These are phyloP conservation scores for Eumerus sabulonum DNA, from an alignment of 2,888 invertebrate species.

Conservation along the genomic window DNA sequence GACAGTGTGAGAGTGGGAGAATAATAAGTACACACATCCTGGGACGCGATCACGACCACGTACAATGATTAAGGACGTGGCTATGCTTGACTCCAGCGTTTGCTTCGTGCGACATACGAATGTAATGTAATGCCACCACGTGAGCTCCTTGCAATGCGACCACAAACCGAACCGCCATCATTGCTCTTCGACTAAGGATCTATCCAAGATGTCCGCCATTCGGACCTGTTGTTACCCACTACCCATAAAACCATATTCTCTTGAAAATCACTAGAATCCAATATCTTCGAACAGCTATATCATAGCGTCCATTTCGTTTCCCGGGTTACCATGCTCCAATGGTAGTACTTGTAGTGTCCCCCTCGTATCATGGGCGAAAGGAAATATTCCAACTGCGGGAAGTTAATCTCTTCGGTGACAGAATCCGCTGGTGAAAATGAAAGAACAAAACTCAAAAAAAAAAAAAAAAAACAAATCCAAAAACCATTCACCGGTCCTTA, in stretches of 20 bases:
- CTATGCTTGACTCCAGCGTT: constrained; percentile 42
- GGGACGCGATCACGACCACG: constrained; percentile 58
- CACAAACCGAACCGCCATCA: constrained; percentile 9
- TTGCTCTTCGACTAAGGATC: constrained; percentile 29
- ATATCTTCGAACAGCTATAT: constrained; percentile 13
- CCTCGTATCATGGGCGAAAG: constrained; percentile 15
- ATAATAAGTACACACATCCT: constrained; percentile 65
- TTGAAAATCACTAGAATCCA: constrained; percentile 45
- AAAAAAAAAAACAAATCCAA: constrained; percentile 5
- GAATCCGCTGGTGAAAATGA: constrained; percentile 7
- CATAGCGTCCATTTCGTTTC: constrained; percentile 41
- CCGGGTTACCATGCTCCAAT: constrained; percentile 32
- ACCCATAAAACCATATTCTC: not conserved
- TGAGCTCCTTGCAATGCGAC: constrained; percentile 41
- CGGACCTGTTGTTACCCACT: constrained; percentile 1
- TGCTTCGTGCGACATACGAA: not conserved
- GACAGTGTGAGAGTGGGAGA: constrained; percentile 26
- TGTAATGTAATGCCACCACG: constrained; percentile 13
- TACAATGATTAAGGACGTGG: constrained; percentile 66
- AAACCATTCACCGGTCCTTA: constrained; percentile 14
- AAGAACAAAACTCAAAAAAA: too few relatives aligned
- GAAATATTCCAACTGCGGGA: constrained; percentile 36
- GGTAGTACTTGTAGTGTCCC: too few relatives aligned
- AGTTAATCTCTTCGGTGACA: constrained; percentile 64
- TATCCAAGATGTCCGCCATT: constrained; percentile 8